Base-by-base conservation (phyloP, 2,113 vertebrate genomes). In the Boulengeromyrus knoepffleri region DNA sequence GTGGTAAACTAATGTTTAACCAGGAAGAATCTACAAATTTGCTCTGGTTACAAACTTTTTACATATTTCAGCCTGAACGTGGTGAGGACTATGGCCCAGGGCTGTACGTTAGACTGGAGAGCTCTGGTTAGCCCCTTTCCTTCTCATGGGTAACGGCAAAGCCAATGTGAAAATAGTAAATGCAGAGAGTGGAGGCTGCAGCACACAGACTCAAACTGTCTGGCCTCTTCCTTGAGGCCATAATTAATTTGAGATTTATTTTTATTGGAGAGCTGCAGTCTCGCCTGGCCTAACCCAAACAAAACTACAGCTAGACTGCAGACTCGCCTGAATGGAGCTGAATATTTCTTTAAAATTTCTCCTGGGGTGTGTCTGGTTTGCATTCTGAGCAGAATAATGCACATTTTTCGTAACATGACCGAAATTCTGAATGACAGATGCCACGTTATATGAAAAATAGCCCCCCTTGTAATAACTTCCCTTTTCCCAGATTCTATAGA, bases 231-330 rank as follows among this genome's bases (percentile, higher is more conserved):
- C 98, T 99, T 94, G 92, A 95, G 97, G 97, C 98, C 97, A 97
- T 98, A 97, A 99, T 99, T 99, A 98, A 99, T 99, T 97, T 98
- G 97, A 98, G 98, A 99, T 99, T 98, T 99, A 98, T 99, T 99
- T 99, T 98, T 98, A 98, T 98, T 99, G 98, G 98, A 98, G 97
- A 97, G 96, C 96, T 95, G 95, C 94, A 96, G 97, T 97, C 97
- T 98, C 97, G 96, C 96, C 96, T 97, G 97, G 97, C 97, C 97
- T 99, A 98, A 98, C 97, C 97, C 97, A 99, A 99, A 99, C 98
- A 99, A 97, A 97, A 96, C 97, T 96, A 94, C 97, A 96, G 95
- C 96, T 92, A 95, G 96, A 96, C 96, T 95, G 95, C 96, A 95
- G 97, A 97, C 97, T 96, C 96, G 96, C 97, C 96, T 96, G 96